phyloP scores from a whole-genome alignment of 2,113 vertebrate genomes.

The Calidris pygmaea region DNA sequence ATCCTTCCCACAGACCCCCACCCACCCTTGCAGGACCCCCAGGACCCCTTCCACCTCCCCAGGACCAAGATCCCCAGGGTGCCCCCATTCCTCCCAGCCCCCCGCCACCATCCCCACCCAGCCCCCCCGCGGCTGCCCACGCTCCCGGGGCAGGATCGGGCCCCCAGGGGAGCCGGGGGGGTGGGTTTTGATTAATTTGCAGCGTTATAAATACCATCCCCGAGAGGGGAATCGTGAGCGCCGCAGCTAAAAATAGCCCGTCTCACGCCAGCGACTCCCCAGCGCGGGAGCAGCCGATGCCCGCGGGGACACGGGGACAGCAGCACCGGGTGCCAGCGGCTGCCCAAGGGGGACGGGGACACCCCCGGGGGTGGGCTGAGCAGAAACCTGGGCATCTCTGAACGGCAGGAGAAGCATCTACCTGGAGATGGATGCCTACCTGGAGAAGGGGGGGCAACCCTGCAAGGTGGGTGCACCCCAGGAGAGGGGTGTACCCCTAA shows the following conservation, averaged over 20 bases:
- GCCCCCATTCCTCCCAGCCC: too few relatives aligned
- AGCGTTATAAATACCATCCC: conserved; percentile 44
- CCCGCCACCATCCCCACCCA: neutral
- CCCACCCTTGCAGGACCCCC: neutral
- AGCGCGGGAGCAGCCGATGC: neutral
- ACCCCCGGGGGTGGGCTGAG: neutral
- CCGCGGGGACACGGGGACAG: neutral
- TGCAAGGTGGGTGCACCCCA: neutral
- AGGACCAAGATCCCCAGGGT: neutral
- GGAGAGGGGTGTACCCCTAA: too few relatives aligned
- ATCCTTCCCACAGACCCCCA: neutral
- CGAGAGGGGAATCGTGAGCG: conserved; percentile 31
- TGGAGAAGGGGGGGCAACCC: neutral
- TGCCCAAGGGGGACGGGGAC: neutral
- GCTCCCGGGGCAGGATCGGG: neutral
- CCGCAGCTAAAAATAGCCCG: conserved; percentile 35
- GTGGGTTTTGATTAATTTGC: conserved; percentile 9
- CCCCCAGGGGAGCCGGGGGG: neutral
- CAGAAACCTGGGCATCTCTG: neutral
- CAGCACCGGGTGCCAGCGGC: rapidly evolving
- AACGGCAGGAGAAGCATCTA: rapidly evolving
- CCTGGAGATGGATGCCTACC: neutral
- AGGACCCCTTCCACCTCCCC: neutral
- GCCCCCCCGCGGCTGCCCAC: neutral
- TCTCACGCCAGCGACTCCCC: neutral